phyloP scores from a whole-genome alignment of 2,888 invertebrate species.

The Agrochola lota region DNA sequence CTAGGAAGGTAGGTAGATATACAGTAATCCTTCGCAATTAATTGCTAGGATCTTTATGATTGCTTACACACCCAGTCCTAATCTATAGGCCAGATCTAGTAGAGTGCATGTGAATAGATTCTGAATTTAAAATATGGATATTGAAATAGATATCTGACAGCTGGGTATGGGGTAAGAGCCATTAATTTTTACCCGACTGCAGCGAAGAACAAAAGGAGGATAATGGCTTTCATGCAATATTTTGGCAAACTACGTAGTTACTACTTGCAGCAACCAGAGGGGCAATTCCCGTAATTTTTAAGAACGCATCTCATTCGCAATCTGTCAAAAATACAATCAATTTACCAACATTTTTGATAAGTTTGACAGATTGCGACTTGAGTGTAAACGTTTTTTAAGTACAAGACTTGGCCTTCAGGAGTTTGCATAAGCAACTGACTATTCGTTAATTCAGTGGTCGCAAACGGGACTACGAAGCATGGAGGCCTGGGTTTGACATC shows the following conservation, averaged over 20 bases:
- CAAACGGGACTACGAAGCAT: background rate
- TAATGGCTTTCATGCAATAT: background rate
- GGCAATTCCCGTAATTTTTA: no score
- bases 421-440: background rate
- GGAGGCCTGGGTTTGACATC: background rate
- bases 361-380: no score
- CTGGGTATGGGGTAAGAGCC: no score
- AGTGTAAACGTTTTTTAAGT: no score
- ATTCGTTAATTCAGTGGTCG: background rate
- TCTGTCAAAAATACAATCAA: no score
- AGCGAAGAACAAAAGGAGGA: background rate
- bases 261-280: background rate
- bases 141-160: background rate
- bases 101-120: background rate
- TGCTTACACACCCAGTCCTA: constrained; percentile 7
- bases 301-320: no score
- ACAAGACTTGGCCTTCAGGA: no score
- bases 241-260: background rate
- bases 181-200: background rate
- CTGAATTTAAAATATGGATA: background rate
- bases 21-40: constrained; percentile 10
- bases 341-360: no score
- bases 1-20: background rate
- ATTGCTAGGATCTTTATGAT: constrained; percentile 41
- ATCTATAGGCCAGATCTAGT: constrained; percentile 10